Percentiles rank a stretch among this genome's conserved stretches.
Evolutionary conservation across 2,113 vertebrate species (phyloP).

Genomic region (Cariama cristata): DNA sequence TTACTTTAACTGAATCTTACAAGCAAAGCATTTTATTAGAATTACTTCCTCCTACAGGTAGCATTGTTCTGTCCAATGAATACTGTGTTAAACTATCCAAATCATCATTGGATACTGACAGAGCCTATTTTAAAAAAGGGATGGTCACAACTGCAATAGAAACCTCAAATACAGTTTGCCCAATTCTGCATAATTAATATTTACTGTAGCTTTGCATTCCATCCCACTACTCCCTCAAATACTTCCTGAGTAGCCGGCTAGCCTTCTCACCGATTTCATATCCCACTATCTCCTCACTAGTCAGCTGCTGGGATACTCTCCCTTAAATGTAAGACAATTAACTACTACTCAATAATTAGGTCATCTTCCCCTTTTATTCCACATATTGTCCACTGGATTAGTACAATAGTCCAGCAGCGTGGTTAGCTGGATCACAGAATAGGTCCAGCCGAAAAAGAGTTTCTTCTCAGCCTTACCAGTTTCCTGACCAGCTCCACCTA

Average conservation of each 20-base stretch:
- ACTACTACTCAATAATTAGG: neutral
- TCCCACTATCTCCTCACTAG: neutral
- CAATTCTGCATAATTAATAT: neutral
- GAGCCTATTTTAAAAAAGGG: neutral
- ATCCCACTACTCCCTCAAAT: neutral
- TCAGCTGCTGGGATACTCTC: neutral
- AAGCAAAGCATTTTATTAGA: neutral
- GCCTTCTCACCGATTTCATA: neutral
- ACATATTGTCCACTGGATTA: neutral
- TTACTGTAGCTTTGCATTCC: neutral
- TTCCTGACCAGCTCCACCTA: neutral
- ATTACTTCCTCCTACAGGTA: neutral
- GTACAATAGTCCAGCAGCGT: neutral
- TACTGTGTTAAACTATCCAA: neutral
- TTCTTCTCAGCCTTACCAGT: neutral
- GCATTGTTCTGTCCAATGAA: neutral
- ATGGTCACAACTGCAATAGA: neutral
- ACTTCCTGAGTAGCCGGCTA: neutral
- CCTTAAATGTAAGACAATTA: neutral
- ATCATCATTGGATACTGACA: neutral
- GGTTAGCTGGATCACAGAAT: neutral
- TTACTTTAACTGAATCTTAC: neutral
- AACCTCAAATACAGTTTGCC: neutral
- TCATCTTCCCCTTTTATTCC: neutral
- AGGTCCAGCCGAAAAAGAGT: neutral